Base-by-base conservation (phyloP, 2,797 vertebrate genomes). In the Chelon labrosus region DNA sequence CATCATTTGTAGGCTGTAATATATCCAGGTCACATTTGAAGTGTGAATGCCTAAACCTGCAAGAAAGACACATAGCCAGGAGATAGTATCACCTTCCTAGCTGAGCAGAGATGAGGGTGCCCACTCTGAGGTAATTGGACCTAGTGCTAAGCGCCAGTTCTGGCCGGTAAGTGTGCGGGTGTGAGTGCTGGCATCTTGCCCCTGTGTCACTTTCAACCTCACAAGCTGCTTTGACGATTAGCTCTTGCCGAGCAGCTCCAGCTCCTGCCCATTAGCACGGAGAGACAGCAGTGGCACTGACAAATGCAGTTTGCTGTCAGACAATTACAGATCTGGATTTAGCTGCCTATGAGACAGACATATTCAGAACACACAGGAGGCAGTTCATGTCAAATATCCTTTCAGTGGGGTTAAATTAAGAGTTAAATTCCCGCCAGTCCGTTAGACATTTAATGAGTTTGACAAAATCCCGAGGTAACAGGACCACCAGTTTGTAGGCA, bases 141-240 rank as follows among this genome's bases (percentile, higher is more conserved):
- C 68, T 72, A 22, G 56, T 80, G 22, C 62, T 78, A 52, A 79
- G 67, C 67, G 38, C 81, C 77, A 70, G 72, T 75, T 70, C 72
- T 76, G 73, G 78, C 79, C 55, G 27, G 71, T 84, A 62, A 86
- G 75, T 84, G 77, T 81, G 73, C 70, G 71, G 67, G 65, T 85
- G 76, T 76, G 82, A 80, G 84, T 66, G 79, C 75, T 87, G 86
- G 87, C 73, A 76, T 89, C 75, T 84, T 82, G 72, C 85, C 87
- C 82, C 65, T 57, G 69, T 79, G 82, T 87, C 86, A 82, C 82
- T 89, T 85, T 91, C 72, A 91, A 83, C 84, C 84, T 76, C 54
- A 56, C 72, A 76, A 89, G 77, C 80, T 81, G 82, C 81, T 87
- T 81, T 83, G 79, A 85, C 65, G 65, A 88, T 91, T 89, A 88